Evolutionary conservation across 2,888 invertebrate species (phyloP).

Genomic region (Rhopalosiphum nymphaeae): DNA sequence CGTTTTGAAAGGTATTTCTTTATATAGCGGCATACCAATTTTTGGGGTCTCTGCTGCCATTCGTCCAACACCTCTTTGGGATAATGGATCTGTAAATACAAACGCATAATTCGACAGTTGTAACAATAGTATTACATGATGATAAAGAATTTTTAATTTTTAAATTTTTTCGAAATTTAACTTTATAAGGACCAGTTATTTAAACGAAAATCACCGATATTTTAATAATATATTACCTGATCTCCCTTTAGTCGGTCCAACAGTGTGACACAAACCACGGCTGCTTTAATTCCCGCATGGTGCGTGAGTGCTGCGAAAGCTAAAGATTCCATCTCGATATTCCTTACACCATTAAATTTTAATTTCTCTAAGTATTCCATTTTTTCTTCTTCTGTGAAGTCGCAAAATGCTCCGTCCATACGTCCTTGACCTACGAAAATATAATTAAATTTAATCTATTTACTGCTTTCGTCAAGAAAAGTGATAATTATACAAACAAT

Average conservation of each 20-base stretch:
- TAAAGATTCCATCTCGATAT: constrained; percentile 97
- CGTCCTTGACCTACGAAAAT: constrained; percentile 86
- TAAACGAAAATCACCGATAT: not conserved
- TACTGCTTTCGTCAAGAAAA: not conserved
- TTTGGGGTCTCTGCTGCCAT: constrained; percentile 91
- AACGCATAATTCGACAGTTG: not conserved
- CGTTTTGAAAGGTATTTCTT: constrained; percentile 85
- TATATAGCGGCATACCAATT: constrained; percentile 85
- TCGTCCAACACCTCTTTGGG: constrained; percentile 90
- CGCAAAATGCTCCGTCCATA: constrained; percentile 96
- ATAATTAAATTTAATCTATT: constrained; percentile 6
- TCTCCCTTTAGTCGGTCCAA: constrained; percentile 94
- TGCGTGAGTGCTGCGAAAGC: constrained; percentile 94
- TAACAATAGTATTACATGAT: not conserved
- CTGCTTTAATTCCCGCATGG: constrained; percentile 91
- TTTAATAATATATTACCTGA: constrained; percentile 76
- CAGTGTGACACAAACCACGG: constrained; percentile 93
- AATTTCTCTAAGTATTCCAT: constrained; percentile 85
- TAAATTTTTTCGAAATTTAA: no score
- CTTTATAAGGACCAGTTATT: not conserved
- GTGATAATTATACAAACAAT: not conserved
- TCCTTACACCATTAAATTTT: constrained; percentile 85
- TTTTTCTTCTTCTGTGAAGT: constrained; percentile 91
- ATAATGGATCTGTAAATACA: constrained; percentile 78
- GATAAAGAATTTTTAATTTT: no score